Evolutionary conservation across 2,113 vertebrate genomes (phyloP).

Genomic region (Ailuropoda melanoleuca): DNA sequence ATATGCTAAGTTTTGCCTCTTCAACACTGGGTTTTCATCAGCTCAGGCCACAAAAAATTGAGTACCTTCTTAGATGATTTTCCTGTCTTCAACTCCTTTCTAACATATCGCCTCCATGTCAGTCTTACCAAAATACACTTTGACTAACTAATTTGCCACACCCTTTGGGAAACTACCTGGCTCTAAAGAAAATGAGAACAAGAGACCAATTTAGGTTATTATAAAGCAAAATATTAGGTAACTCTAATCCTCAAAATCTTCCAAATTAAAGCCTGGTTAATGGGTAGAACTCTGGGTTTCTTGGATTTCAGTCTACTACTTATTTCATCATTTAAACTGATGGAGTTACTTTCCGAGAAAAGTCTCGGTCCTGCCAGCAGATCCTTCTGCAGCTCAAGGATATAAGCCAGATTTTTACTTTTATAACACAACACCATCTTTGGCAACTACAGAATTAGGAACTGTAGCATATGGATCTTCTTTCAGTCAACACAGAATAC

Average conservation of each 20-base stretch:
- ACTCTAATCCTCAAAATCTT: neutral
- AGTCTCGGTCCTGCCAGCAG: neutral
- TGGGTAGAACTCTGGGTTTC: neutral
- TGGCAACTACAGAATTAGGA: constrained; percentile 50
- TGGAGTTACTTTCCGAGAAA: constrained; percentile 25
- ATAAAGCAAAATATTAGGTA: neutral
- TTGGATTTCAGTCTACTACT: neutral
- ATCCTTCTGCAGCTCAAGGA: constrained; percentile 56
- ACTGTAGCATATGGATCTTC: constrained; percentile 22
- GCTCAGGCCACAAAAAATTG: neutral
- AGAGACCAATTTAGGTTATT: neutral
- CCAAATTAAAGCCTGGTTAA: neutral
- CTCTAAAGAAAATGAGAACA: neutral
- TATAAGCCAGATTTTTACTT: constrained; percentile 50
- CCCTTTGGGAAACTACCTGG: constrained; percentile 27
- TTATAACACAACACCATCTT: constrained; percentile 51
- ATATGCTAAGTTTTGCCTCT: neutral
- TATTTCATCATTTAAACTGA: constrained; percentile 25
- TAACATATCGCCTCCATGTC: neutral
- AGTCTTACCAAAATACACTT: constrained; percentile 13
- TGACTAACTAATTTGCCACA: constrained; percentile 2
- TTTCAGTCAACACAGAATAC: constrained; percentile 9
- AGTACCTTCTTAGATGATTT: neutral
- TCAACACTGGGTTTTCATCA: neutral
- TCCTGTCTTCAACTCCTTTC: neutral